These are phyloP conservation scores for Antidorcas marsupialis DNA, from an alignment of 2,113 vertebrate species.

Conservation along the genomic window DNA sequence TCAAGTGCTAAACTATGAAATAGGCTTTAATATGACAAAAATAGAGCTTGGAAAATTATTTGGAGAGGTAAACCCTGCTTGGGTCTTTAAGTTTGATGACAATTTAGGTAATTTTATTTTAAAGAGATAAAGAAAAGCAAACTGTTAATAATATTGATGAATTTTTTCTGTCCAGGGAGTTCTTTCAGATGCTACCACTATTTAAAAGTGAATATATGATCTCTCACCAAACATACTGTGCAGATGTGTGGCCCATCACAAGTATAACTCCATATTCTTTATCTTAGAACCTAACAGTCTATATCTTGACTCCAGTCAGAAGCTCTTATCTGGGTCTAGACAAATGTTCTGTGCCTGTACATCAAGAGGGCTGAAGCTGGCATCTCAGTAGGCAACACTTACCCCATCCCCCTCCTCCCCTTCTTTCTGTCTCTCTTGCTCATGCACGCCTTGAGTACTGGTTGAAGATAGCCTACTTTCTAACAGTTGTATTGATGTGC, in stretches of 20 bases:
- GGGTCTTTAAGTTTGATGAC: neutral
- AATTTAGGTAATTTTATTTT: neutral
- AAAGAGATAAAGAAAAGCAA: neutral
- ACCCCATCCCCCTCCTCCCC: accelerated
- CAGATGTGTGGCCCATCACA: neutral
- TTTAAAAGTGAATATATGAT: neutral
- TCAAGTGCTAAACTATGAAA: neutral
- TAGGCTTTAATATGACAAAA: neutral
- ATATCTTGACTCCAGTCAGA: neutral
- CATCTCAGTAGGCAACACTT: neutral
- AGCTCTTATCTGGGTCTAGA: neutral
- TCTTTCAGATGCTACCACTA: neutral
- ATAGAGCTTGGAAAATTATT: neutral
- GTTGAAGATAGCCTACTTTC: neutral
- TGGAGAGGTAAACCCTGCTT: neutral
- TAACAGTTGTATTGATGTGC: neutral
- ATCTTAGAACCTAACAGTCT: neutral
- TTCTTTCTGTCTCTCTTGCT: neutral
- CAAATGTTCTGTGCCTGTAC: neutral
- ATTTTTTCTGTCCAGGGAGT: neutral
- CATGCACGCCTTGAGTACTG: neutral
- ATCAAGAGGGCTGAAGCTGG: neutral
- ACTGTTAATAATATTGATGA: neutral
- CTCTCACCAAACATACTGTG: neutral
- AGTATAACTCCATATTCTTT: neutral